Evolutionary conservation across 1,140 invertebrate species (phyloP), one percentile per base, ranked within the genome.

Genomic region (Frieseomelitta varia): DNA sequence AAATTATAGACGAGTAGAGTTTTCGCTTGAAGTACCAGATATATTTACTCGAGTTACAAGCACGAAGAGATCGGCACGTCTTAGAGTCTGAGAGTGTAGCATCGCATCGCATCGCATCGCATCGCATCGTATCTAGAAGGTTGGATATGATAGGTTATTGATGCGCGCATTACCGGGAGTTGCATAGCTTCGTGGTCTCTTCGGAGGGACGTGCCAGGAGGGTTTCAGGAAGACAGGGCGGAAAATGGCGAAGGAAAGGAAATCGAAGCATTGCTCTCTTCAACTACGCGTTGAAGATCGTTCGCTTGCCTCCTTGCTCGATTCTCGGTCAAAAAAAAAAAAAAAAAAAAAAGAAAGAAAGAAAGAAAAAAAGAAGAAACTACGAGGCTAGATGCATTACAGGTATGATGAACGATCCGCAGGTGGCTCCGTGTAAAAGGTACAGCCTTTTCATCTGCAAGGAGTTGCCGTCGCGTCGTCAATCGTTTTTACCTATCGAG

Each of bases 111-210:
- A 61, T 61, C 58, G 58, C 58, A 61, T 61, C 58, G 39, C 39
- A 39, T 47, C 39, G 39, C 39, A 82, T 79, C 74, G 86, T 75
- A 82, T 87, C 81, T 84, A 84, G 85, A 81, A 81, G 80, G 88
- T 79, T 90, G 82, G 88, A 90, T 93, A 91, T 92, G 93, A 93
- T 94, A 92, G 93, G 91, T 93, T 93, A 94, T 94, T 93, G 92
- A 94, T 93, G 92, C 87, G 84, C 89, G 88, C 93, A 93, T 93
- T 93, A 93, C 92, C 84, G 89, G 72, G 71, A 58, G 86, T 89
- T 91, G 87, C 85, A 90, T 88, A 87, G 84, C 86, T 86, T 39
- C 79, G 67, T 30, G 72, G 88, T 84, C 88, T 87, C 80, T 68
- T 88, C 56, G 87, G 81, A 78, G 79, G 85, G 81, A 79, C 73